Percentiles rank a stretch among this genome's conserved stretches.
Evolutionary conservation across 2,888 invertebrate genomes (phyloP).

Genomic region (Watsonalla binaria): DNA sequence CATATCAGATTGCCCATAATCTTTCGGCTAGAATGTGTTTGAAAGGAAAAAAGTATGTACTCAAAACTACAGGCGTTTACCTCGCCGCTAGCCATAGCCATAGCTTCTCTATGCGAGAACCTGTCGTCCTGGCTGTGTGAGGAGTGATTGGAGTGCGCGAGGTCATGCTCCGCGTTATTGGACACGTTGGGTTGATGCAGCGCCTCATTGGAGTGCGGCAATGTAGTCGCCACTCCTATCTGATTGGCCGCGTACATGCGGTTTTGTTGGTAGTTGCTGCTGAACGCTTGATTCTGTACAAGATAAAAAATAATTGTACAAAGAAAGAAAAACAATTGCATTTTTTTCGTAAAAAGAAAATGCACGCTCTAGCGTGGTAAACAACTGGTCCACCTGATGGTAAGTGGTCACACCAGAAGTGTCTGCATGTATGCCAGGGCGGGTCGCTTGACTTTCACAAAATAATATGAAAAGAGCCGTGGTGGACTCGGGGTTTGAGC

Average conservation of each 20-base stretch:
- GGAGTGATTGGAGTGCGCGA: conserved; percentile 40
- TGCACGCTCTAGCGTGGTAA: too few relatives aligned
- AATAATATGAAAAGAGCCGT: too few relatives aligned
- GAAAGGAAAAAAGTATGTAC: too few relatives aligned
- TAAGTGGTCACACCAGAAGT: too few relatives aligned
- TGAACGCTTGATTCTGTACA: conserved; percentile 49
- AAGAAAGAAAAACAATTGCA: too few relatives aligned
- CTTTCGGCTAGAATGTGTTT: too few relatives aligned
- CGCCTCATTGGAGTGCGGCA: conserved; percentile 56
- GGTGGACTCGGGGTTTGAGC: too few relatives aligned
- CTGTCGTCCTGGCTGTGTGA: conserved; percentile 57
- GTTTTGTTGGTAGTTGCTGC: conserved; percentile 51
- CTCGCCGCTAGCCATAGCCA: conserved; percentile 41
- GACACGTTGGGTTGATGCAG: conserved; percentile 37
- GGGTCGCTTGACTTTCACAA: too few relatives aligned
- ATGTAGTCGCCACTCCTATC: conserved; percentile 70
- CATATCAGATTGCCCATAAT: too few relatives aligned
- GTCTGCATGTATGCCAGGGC: too few relatives aligned
- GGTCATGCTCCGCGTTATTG: conserved; percentile 40
- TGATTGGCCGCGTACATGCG: conserved; percentile 70
- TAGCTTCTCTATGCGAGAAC: conserved; percentile 44
- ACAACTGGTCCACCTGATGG: too few relatives aligned
- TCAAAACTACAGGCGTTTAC: conserved; percentile 17
- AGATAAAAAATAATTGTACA: background rate
- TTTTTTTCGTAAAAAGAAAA: too few relatives aligned